A percentile compares a stretch with the other conserved stretches of the same genome.
phyloP scores from a whole-genome alignment of 2,797 vertebrate genomes.

The Parotocinclus haroldoi region DNA sequence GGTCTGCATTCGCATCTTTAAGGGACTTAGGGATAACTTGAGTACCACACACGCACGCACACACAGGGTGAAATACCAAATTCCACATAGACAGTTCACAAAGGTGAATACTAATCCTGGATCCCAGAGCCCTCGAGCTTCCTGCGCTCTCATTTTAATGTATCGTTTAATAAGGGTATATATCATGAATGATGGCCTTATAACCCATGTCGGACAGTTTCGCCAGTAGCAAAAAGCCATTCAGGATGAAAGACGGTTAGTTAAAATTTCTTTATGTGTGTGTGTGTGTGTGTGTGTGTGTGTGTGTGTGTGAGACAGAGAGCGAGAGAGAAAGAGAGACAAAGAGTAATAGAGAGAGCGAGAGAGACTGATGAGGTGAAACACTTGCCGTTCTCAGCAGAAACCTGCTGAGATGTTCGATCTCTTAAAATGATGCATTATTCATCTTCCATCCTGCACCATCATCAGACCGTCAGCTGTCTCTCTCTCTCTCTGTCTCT shows the following conservation, averaged over 20 bases:
- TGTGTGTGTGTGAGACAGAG: constrained; percentile 7
- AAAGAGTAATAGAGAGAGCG: neutral
- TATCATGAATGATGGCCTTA: too few relatives aligned
- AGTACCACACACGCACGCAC: too few relatives aligned
- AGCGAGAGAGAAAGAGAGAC: constrained; percentile 1
- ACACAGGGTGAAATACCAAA: too few relatives aligned
- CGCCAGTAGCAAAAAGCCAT: neutral
- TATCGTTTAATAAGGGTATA: too few relatives aligned
- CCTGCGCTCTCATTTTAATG: too few relatives aligned
- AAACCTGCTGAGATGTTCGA: constrained; percentile 36
- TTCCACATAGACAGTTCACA: too few relatives aligned
- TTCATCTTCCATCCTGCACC: constrained; percentile 43
- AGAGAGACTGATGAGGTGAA: constrained; percentile 28
- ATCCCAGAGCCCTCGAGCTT: too few relatives aligned
- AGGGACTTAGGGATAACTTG: too few relatives aligned
- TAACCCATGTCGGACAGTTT: too few relatives aligned
- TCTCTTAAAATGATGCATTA: constrained; percentile 47
- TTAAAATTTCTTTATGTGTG: constrained; percentile 1
- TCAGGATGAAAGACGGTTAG: constrained; percentile 1
- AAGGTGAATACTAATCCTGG: too few relatives aligned
- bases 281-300: constrained; percentile 7
- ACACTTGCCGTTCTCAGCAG: constrained; percentile 43
- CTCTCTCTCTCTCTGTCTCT: constrained; percentile 15
- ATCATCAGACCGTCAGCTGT: constrained; percentile 36
- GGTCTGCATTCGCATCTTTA: too few relatives aligned